Evolutionary conservation across 2,888 invertebrate species (phyloP), one percentile per base, ranked within the genome.

Genomic region (Chalcis sispes): DNA sequence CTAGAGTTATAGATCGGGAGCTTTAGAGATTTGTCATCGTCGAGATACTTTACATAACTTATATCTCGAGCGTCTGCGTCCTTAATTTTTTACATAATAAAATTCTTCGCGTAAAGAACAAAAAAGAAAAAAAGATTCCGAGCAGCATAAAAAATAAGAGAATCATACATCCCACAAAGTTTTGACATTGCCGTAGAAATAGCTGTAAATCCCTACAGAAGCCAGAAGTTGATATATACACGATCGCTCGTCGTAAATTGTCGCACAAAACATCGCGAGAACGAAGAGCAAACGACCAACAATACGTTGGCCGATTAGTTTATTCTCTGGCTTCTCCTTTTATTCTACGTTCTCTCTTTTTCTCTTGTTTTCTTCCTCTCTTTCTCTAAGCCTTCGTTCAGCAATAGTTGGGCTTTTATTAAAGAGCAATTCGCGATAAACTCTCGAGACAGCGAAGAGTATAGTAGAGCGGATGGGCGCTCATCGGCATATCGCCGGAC

Each of bases 1-100:
- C 18, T 5, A 13, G n/a, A 15, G 58, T n/a, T n/a, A n/a, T 1
- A 48, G n/a, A 40, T 15, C 13, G 15, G 42, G 25, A 27, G 29
- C 4, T 10, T 15, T 29, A 4, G 36, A 61, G 70, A 61, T 61
- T 70, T 61, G 70, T 70, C 61, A 52, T 40, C 61, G 70, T 61
- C 1, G 32, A 27, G 7, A 23, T 52, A 40, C 54, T 54, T 71
- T 54, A 62, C 72, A 64, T 64, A 61, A 61, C 61, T 61, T 46
- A 56, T 40, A 52, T 48, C 23, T 25, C 36, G 40, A 62, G 27
- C 46, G 32, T 27, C 62, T 36, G 54, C 20, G 36, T 8, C 20
- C 23, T 65, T 64, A 7, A 13, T 50, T 48, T 65, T 36, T 5
- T 65, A 3, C 52, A 36, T n/a, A 42, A 56, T 56, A 56, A 67